phyloP scores from a whole-genome alignment of 2,113 vertebrate genomes.

The Alosa alosa region DNA sequence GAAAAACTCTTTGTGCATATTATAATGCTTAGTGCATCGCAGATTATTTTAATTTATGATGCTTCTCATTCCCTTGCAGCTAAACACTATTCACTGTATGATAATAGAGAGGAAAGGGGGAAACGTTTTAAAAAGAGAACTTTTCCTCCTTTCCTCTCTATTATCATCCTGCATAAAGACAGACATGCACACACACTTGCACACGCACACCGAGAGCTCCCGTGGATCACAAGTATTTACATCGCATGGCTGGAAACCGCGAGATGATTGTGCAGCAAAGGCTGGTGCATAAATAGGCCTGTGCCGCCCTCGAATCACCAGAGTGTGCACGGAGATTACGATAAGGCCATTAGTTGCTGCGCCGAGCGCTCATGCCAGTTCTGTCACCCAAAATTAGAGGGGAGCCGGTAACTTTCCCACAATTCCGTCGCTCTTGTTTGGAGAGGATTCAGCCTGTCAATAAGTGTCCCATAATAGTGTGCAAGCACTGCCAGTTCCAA shows the following conservation, averaged over 20 bases:
- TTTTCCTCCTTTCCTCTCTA: background rate
- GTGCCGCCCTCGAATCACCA: slow-evolving; percentile 40
- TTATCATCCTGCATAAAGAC: background rate
- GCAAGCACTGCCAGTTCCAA: slow-evolving; percentile 77
- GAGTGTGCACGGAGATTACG: slow-evolving; percentile 48
- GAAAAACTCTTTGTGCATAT: background rate
- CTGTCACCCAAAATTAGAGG: slow-evolving; percentile 58
- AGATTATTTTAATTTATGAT: background rate
- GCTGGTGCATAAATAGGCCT: slow-evolving; percentile 54
- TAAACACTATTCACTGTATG: slow-evolving; percentile 35
- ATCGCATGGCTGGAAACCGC: slow-evolving; percentile 16
- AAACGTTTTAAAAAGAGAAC: too few species aligned
- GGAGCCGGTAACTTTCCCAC: slow-evolving; percentile 50
- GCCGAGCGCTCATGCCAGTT: slow-evolving; percentile 56
- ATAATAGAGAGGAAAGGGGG: too few species aligned
- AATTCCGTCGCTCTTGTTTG: slow-evolving; percentile 60
- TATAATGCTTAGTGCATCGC: slow-evolving; percentile 9
- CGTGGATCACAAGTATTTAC: background rate
- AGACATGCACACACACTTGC: background rate
- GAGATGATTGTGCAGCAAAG: slow-evolving; percentile 23
- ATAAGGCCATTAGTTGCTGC: slow-evolving; percentile 55
- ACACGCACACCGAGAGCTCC: background rate
- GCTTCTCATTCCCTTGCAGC: slow-evolving; percentile 6
- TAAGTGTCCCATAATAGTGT: slow-evolving; percentile 72
- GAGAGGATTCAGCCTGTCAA: slow-evolving; percentile 69